Conservation (phyloP, 2,888 invertebrate genomes). For the Lasioglossum marginatum region DNA sequence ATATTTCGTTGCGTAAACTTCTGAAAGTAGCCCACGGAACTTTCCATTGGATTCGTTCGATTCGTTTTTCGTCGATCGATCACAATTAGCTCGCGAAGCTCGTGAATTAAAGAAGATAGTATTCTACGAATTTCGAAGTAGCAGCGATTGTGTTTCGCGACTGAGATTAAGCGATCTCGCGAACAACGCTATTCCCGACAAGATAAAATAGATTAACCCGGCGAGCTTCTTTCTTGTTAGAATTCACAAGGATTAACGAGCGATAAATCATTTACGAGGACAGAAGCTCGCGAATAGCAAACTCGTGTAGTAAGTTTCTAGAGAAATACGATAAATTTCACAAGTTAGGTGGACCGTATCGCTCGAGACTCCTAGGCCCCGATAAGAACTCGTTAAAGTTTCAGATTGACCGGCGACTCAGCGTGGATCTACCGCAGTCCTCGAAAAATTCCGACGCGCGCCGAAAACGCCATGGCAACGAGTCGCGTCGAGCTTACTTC, state of each 20-base stretch:
- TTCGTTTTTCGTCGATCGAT: not conserved
- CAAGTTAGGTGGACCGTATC: not conserved
- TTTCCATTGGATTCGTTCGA: not conserved
- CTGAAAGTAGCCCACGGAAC: not conserved
- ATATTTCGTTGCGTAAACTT: not conserved
- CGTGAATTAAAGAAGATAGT: not conserved
- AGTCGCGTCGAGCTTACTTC: slow-evolving; percentile 16
- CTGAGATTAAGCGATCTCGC: not conserved
- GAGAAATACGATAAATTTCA: slow-evolving; percentile 4
- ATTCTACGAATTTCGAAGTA: not conserved
- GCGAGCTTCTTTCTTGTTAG: not conserved
- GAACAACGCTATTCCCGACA: not conserved
- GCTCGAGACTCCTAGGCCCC: not conserved
- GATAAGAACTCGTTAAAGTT: slow-evolving; percentile 55
- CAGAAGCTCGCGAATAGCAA: not conserved
- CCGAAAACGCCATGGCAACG: slow-evolving; percentile 31
- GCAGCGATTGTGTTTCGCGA: not conserved
- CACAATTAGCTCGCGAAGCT: not conserved
- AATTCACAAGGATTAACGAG: not conserved
- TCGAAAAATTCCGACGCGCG: slow-evolving; percentile 15
- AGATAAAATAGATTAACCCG: not conserved
- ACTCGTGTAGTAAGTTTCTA: not conserved
- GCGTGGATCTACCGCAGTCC: not conserved
- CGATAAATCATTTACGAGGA: not conserved
- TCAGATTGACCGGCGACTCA: slow-evolving; percentile 34